Percentiles rank a stretch among this genome's conserved stretches.
Conservation (phyloP, 1,140 invertebrate genomes). For the Steinernema khuongi region DNA sequence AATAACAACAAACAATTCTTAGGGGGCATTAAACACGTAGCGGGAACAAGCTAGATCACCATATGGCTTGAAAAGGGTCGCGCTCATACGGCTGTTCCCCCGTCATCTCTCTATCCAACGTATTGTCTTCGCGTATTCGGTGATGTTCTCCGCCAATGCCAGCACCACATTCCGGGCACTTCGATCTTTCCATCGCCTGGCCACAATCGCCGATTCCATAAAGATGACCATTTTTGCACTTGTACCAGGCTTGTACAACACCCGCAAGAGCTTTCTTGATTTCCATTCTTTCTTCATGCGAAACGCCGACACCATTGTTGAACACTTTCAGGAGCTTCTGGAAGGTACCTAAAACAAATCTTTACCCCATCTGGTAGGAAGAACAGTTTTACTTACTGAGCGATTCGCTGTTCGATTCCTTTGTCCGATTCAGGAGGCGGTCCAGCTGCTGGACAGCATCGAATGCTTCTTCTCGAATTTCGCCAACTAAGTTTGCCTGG, state of each 20-base stretch:
- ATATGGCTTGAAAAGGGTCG: too few species aligned
- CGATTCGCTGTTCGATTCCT: not conserved
- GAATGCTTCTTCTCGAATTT: not conserved
- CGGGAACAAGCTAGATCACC: too few species aligned
- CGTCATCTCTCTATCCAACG: too few species aligned
- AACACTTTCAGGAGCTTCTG: not conserved
- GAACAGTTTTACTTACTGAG: not conserved
- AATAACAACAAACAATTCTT: too few species aligned
- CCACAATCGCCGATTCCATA: not conserved
- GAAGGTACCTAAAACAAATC: not conserved
- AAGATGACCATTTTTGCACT: not conserved
- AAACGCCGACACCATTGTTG: not conserved
- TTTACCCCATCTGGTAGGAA: not conserved
- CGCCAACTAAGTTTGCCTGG: too few species aligned
- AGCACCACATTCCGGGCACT: not conserved
- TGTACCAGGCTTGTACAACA: not conserved
- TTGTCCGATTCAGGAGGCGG: not conserved
- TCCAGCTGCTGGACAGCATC: not conserved
- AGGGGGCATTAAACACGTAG: too few species aligned
- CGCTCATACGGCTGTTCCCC: too few species aligned
- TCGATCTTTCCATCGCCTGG: not conserved
- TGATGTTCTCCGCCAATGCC: too few species aligned
- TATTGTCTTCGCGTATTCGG: too few species aligned
- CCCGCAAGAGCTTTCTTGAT: not conserved
- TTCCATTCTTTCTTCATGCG: not conserved